A percentile compares a stretch with the other conserved stretches of the same genome.
Evolutionary conservation across 2,797 vertebrate genomes (phyloP).

Genomic region (Caiman crocodilus): DNA sequence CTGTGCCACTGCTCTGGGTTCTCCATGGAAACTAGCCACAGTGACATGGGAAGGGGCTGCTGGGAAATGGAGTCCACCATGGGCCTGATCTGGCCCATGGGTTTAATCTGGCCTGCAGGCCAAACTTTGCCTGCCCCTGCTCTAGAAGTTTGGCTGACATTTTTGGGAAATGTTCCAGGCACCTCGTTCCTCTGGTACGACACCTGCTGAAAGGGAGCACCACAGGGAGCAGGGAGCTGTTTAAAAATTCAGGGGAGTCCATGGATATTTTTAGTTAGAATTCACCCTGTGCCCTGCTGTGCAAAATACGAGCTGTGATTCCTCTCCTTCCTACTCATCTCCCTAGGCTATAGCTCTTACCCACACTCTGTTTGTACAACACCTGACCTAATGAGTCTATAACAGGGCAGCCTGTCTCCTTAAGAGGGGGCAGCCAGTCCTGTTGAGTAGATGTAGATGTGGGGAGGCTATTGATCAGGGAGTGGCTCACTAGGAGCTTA

Average conservation of each 20-base stretch:
- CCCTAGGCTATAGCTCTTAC: neutral
- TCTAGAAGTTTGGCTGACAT: neutral
- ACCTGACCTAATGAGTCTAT: neutral
- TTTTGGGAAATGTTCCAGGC: neutral
- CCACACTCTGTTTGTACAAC: neutral
- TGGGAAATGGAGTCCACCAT: too few relatives aligned
- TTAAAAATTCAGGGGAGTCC: neutral
- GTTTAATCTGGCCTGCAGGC: too few relatives aligned
- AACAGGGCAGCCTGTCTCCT: too few relatives aligned
- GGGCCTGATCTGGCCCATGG: too few relatives aligned
- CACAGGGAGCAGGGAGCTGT: neutral
- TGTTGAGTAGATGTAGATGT: too few relatives aligned
- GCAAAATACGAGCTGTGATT: neutral
- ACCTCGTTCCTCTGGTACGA: neutral
- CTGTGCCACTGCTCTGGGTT: too few relatives aligned
- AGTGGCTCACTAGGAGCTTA: too few relatives aligned
- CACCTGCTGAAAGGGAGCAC: neutral
- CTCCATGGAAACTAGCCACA: too few relatives aligned
- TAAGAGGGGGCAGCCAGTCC: too few relatives aligned
- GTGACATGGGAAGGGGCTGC: too few relatives aligned
- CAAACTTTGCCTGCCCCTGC: too few relatives aligned
- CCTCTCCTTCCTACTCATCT: neutral
- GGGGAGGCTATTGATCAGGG: too few relatives aligned
- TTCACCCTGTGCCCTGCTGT: neutral
- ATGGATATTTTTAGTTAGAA: neutral